These are phyloP conservation scores for Sphaerodactylus townsendi DNA, from an alignment of 2,113 vertebrate species.

Conservation along the genomic window DNA sequence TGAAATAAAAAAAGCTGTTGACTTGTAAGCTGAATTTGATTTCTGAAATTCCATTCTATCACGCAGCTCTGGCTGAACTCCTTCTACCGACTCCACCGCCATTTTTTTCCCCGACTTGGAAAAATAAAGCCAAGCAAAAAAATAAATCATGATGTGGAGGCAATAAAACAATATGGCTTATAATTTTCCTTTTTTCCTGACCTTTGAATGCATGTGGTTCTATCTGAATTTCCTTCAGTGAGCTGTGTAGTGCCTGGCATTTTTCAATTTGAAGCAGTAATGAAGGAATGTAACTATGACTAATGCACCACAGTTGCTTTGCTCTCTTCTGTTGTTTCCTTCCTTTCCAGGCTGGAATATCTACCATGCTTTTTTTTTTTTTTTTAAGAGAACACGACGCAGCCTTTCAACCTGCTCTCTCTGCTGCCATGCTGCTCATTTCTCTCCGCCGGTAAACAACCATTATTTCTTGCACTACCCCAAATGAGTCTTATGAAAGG, in stretches of 20 bases:
- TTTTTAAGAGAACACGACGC: not conserved
- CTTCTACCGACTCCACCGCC: not conserved
- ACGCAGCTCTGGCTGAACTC: conserved; percentile 15
- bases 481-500: not conserved
- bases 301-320: conserved; percentile 37
- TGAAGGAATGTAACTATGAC: conserved; percentile 63
- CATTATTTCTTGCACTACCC: not conserved
- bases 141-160: conserved; percentile 58
- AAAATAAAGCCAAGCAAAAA: conserved; percentile 60
- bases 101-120: conserved; percentile 9
- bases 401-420: not conserved
- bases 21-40: conserved; percentile 60
- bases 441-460: conserved; percentile 12
- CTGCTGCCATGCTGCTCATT: fast-evolving
- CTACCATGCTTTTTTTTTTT: conserved; percentile 14
- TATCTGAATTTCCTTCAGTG: conserved; percentile 58
- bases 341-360: conserved; percentile 16
- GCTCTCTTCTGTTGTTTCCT: conserved; percentile 48
- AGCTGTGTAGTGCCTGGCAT: conserved; percentile 58
- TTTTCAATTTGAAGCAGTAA: conserved; percentile 70
- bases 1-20: conserved; percentile 56
- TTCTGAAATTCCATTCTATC: conserved; percentile 59
- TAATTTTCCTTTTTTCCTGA: conserved; percentile 64
- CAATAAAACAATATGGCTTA: conserved; percentile 63
- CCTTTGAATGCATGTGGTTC: conserved; percentile 57